Base-by-base conservation (phyloP, 2,888 invertebrate species). In the Molanna angustata region DNA sequence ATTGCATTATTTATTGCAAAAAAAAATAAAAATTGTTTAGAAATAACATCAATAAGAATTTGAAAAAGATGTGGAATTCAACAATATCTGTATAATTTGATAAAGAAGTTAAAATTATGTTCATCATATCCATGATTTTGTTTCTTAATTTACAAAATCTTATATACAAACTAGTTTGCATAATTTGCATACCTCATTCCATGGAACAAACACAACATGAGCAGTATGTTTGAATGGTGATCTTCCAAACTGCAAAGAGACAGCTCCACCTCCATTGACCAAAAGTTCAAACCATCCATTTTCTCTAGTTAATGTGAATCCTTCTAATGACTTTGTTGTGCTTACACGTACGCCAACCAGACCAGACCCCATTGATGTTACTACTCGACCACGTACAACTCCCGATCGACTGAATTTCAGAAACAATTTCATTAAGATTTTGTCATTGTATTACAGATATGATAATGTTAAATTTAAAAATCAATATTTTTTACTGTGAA, bases 191-290 rank as follows among this genome's bases (percentile, higher is more conserved):
- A 85, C 86, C 83, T 94, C 93, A 74, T 99, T 98, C 94, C 97
- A 96, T 7, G 97, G 96, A 19, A 96, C 93, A 68, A 88, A 91
- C 16, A 93, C 88, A 54, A 94, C 93, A 66, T 90, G 85, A 39
- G 86, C 88, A 62, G 91, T 90, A 1, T 93, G 86, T 59, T 90
- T 85, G 73, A 94, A 94, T 1, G 94, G 94, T 35, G 91, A 87
- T 54, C 94, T 80, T 52, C 96, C 94, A 67, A 99, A 97, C 68
- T 94, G 92, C 45, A 99, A 74, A 0, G 92, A 94, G 2, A 99
- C 93, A 1, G 95, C 94, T 0, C 96, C 96, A 1, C 98, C 99
- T n/a, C 99, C 99, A 71, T 99, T 99, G 13, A 99, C 97, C 66
- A 99, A 81, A 45, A 99, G 81, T 74, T 99, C 99, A 76, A 99